Evolutionary conservation across 2,888 invertebrate genomes (phyloP).

Genomic region (Lasioglossum marginatum): DNA sequence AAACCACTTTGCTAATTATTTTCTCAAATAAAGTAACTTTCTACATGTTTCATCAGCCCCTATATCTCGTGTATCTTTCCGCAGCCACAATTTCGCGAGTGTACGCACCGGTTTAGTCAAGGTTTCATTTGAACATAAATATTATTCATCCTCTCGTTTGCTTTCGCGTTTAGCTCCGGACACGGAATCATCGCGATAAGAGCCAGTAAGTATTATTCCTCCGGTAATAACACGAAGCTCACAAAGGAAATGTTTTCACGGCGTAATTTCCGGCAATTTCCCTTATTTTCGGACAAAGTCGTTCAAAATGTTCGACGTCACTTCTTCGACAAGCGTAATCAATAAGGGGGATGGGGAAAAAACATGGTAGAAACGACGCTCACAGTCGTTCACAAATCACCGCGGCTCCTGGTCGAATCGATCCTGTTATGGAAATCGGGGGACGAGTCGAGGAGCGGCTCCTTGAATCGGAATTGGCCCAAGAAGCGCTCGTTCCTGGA

Average conservation of each 20-base stretch:
- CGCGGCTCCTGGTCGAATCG: background rate
- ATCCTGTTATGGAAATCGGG: conserved; percentile 33
- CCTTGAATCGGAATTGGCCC: conserved; percentile 49
- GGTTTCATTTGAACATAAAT: background rate
- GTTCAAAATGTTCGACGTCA: background rate
- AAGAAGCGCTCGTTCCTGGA: conserved; percentile 28
- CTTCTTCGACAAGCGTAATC: background rate
- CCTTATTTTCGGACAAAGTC: background rate
- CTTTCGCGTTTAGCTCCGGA: background rate
- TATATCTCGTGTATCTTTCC: background rate
- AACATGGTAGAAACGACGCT: background rate
- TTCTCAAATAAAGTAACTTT: background rate
- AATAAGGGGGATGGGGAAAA: background rate
- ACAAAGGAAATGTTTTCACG: background rate
- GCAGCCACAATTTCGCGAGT: background rate
- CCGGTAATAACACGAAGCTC: background rate
- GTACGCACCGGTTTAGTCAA: background rate
- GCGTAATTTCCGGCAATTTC: background rate
- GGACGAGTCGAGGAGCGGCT: conserved; percentile 15
- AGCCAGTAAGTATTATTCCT: background rate
- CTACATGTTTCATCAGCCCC: background rate
- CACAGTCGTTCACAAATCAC: conserved; percentile 13
- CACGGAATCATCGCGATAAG: background rate
- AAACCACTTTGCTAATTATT: background rate
- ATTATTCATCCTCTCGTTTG: background rate